phyloP scores from a whole-genome alignment of 2,113 vertebrate species.

The Notiomystis cincta region DNA sequence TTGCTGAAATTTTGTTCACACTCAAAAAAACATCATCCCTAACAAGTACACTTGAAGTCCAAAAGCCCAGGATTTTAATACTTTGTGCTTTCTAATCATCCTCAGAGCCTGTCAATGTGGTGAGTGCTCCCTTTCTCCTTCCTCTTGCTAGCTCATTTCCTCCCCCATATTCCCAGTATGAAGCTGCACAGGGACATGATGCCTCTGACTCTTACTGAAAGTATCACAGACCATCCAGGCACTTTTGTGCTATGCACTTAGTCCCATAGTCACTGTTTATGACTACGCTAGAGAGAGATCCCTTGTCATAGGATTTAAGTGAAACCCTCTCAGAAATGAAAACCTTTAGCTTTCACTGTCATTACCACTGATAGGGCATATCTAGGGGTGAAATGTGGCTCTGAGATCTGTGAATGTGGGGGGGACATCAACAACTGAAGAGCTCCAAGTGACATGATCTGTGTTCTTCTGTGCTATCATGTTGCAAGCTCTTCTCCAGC shows the following conservation, averaged over 20 bases:
- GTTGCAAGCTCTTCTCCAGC: not conserved
- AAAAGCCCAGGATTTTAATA: not conserved
- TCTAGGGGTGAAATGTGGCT: not conserved
- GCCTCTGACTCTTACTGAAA: not conserved
- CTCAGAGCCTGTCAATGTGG: not conserved
- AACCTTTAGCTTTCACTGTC: not conserved
- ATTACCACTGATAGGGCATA: not conserved
- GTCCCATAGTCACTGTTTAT: not conserved
- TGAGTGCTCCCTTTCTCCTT: not conserved
- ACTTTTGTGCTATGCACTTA: too few species aligned
- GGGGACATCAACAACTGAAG: not conserved
- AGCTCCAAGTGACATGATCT: not conserved
- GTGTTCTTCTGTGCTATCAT: not conserved
- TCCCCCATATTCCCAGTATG: not conserved
- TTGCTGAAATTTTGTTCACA: not conserved
- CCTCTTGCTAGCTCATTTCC: not conserved
- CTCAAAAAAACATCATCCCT: not conserved
- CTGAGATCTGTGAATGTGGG: not conserved
- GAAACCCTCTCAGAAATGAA: not conserved
- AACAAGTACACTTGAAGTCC: not conserved
- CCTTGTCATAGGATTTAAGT: not conserved
- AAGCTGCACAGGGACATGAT: not conserved
- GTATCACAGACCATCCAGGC: not conserved
- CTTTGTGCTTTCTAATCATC: not conserved
- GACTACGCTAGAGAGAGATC: not conserved